Conservation (phyloP, 2,113 vertebrate genomes). For the Azemiops feae region DNA sequence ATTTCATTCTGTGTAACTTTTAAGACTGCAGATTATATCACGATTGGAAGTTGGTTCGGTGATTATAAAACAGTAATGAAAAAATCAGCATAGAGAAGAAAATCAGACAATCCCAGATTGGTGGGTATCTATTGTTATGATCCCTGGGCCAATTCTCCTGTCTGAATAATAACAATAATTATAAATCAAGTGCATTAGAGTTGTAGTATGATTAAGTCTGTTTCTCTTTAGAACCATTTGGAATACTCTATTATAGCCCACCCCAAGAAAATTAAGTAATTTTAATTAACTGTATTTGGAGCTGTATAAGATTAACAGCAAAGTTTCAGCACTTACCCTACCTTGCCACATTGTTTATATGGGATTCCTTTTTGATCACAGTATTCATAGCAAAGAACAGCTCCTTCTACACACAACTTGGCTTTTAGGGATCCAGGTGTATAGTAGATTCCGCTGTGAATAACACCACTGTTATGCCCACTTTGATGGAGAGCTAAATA, state of each 20-base stretch:
- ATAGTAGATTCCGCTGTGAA: conserved; percentile 98
- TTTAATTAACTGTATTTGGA: background rate
- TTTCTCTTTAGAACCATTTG: background rate
- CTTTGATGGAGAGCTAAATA: conserved; percentile 87
- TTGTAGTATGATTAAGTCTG: background rate
- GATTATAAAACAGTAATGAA: background rate
- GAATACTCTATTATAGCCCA: background rate
- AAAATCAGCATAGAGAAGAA: background rate
- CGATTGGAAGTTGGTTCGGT: background rate
- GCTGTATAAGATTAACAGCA: background rate
- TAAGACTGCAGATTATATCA: background rate
- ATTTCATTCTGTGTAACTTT: background rate
- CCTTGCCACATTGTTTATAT: conserved; percentile 92
- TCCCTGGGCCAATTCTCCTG: background rate
- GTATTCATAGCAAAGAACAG: conserved; percentile 87
- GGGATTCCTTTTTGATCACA: conserved; percentile 88
- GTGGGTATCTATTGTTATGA: background rate
- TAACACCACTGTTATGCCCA: conserved; percentile 95
- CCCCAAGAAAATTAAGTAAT: background rate
- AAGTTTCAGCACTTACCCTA: conserved; percentile 42
- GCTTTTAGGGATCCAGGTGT: conserved; percentile 93
- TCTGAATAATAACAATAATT: background rate
- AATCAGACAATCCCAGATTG: background rate
- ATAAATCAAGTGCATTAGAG: background rate
- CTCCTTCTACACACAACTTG: conserved; percentile 87